Percentiles rank a stretch among this genome's conserved stretches.
These are phyloP conservation scores for Willowsia nigromaculata DNA, from an alignment of 2,888 invertebrate species.

Conservation along the genomic window DNA sequence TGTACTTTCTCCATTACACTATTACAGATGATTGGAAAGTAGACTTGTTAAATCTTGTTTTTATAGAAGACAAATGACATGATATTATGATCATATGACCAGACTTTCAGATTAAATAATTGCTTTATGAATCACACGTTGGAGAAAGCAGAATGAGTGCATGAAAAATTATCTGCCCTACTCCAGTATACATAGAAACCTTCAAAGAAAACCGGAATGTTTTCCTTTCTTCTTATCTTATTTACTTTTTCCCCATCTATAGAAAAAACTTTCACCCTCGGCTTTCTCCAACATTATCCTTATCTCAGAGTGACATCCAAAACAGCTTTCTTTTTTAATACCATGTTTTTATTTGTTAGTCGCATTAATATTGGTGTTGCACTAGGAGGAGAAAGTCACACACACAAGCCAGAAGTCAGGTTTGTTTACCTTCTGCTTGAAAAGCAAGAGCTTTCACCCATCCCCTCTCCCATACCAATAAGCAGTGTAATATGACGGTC, in stretches of 20 bases:
- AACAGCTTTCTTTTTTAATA: not conserved
- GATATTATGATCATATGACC: not conserved
- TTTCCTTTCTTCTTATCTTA: constrained; percentile 28
- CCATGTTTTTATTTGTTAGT: not conserved
- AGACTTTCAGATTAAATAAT: too few relatives aligned
- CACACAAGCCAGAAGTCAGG: not conserved
- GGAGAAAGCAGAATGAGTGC: too few relatives aligned
- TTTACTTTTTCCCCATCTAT: constrained; percentile 3
- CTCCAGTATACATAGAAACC: not conserved
- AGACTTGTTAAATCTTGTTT: not conserved
- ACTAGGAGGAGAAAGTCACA: constrained; percentile 13
- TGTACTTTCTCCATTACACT: too few relatives aligned
- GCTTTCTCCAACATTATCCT: not conserved
- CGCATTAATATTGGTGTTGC: not conserved
- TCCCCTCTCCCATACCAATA: too few relatives aligned
- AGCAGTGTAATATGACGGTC: not conserved
- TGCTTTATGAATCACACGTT: too few relatives aligned
- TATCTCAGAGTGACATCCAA: not conserved
- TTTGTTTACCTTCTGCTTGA: not conserved
- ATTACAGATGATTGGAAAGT: too few relatives aligned
- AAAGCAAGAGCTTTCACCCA: too few relatives aligned
- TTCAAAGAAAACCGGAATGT: not conserved
- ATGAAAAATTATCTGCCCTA: too few relatives aligned
- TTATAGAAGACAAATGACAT: not conserved
- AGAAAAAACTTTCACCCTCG: not conserved